These are phyloP conservation scores for Crioceris asparagi DNA, from an alignment of 2,888 invertebrate species.

Conservation along the genomic window DNA sequence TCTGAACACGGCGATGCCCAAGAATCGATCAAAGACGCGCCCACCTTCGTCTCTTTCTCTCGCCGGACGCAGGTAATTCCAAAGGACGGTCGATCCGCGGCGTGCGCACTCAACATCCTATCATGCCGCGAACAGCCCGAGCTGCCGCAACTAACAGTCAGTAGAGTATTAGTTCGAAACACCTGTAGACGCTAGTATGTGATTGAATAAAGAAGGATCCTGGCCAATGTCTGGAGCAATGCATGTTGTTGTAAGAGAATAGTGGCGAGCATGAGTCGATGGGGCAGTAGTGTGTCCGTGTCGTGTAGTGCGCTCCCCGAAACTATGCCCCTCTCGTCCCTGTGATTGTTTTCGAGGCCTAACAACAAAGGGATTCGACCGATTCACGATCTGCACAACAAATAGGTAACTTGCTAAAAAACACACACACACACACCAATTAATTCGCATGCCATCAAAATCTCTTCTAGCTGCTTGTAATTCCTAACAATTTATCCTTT, in stretches of 20 bases:
- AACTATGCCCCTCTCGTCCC: conserved; percentile 23
- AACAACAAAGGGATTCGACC: conserved; percentile 26
- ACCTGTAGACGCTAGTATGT: conserved; percentile 41
- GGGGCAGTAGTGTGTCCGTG: conserved; percentile 31
- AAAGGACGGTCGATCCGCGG: conserved; percentile 16
- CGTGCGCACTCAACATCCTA: no score
- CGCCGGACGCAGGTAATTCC: conserved; percentile 14
- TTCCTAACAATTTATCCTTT: not conserved
- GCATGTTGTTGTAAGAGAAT: conserved; percentile 29
- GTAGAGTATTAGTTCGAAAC: conserved; percentile 42
- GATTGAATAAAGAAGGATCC: conserved; percentile 33
- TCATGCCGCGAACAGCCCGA: no score
- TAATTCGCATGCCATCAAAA: not conserved
- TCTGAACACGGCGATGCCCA: conserved; percentile 34
- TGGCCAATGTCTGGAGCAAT: conserved; percentile 27
- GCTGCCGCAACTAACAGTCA: conserved; percentile 38
- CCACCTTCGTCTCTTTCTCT: conserved; percentile 22
- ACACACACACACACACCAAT: conserved; percentile 1
- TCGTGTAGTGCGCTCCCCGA: conserved; percentile 31
- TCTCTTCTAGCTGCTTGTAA: not conserved
- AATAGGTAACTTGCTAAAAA: conserved; percentile 1
- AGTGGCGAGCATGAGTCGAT: conserved; percentile 31
- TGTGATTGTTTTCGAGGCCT: conserved; percentile 21
- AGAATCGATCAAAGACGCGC: conserved; percentile 27
- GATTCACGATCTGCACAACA: not conserved